These are phyloP conservation scores for Turdus rufiventris DNA, from an alignment of 2,113 vertebrate species.

Conservation along the genomic window DNA sequence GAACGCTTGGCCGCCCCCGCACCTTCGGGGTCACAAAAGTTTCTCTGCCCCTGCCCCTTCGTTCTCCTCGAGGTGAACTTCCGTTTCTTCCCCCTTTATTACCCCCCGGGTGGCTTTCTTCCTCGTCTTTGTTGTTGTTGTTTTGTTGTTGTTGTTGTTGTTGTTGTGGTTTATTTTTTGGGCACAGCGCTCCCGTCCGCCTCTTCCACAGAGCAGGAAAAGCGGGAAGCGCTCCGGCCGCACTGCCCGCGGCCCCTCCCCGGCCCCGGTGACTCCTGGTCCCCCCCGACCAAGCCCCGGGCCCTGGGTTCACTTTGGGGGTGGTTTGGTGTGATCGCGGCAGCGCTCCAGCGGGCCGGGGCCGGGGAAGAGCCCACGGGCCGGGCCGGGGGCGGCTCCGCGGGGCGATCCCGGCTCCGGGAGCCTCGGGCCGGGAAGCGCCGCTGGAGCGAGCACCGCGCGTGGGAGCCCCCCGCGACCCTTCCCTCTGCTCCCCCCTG, in stretches of 20 bases:
- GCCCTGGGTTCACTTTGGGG: fast-evolving
- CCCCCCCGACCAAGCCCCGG: no score
- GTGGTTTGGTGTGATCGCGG: neutral
- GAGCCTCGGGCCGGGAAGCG: neutral
- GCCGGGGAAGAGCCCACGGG: no score
- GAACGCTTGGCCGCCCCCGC: neutral
- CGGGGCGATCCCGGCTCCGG: neutral
- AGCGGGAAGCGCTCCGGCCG: constrained; percentile 72
- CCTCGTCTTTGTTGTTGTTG: no score
- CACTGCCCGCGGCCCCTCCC: constrained; percentile 63
- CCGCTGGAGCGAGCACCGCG: neutral
- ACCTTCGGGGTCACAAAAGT: neutral
- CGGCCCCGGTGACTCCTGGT: neutral
- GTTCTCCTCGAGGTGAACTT: neutral
- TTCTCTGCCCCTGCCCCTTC: neutral
- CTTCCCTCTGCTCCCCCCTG: neutral
- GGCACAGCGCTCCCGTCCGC: constrained; percentile 68
- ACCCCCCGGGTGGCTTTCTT: neutral
- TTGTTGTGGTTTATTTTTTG: no score
- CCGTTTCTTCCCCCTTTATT: neutral
- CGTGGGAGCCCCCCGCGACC: neutral
- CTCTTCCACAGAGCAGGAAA: constrained; percentile 82
- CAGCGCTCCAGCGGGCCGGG: neutral
- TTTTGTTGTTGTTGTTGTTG: fast-evolving
- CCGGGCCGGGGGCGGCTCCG: no score